Evolutionary conservation across 2,113 vertebrate species (phyloP).

Genomic region (Thryonomys swinderianus): DNA sequence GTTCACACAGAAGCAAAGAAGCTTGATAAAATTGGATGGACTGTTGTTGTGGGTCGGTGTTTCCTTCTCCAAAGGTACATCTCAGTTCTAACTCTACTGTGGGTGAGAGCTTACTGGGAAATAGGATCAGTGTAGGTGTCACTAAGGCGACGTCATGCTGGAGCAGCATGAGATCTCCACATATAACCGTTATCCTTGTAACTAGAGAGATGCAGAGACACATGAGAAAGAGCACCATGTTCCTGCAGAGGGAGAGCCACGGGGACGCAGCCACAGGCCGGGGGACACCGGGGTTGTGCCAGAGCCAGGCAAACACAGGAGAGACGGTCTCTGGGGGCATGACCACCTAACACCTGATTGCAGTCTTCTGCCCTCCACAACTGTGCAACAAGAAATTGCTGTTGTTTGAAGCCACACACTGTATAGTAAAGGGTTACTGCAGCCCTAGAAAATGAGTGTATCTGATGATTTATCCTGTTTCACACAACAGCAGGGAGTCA

Average conservation of each 20-base stretch:
- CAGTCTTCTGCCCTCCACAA: neutral
- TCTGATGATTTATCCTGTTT: neutral
- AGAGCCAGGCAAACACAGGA: neutral
- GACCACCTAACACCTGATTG: too few relatives aligned
- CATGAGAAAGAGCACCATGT: too few relatives aligned
- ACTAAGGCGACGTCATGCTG: neutral
- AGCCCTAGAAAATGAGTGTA: neutral
- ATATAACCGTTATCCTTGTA: too few relatives aligned
- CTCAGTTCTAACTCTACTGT: neutral
- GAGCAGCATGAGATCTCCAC: neutral
- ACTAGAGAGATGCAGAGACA: neutral
- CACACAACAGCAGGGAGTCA: neutral
- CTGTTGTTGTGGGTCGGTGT: too few relatives aligned
- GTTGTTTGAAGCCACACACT: neutral
- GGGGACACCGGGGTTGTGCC: too few relatives aligned
- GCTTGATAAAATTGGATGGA: neutral
- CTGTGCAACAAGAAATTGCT: neutral
- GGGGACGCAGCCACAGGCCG: neutral
- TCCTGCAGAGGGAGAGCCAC: neutral
- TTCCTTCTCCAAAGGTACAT: neutral
- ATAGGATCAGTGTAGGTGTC: neutral
- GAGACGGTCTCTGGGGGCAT: neutral
- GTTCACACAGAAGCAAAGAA: neutral
- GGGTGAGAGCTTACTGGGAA: neutral
- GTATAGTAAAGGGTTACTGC: neutral